Base-by-base conservation (phyloP, 2,888 invertebrate species). In the Brenthis daphne region DNA sequence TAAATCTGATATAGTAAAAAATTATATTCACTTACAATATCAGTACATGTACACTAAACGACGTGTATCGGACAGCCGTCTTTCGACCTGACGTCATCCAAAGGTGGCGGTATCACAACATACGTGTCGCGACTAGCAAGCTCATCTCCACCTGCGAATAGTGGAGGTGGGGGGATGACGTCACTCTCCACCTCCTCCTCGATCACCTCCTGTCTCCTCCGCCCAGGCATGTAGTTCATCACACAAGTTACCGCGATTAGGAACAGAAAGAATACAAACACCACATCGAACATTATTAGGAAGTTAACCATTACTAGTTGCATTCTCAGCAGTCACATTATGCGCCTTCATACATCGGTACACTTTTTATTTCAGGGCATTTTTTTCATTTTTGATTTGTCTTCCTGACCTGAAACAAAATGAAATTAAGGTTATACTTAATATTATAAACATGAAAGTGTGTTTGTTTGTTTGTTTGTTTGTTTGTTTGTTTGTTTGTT, bases 221-320 rank as follows among this genome's bases (percentile, higher is more conserved):
- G 82, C 24, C 95, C 95, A 53, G 96, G 96, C 89, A 96, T 94
- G 87, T 96, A 97, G 89, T 96, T 96, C 86, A 96, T 96, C 80
- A 96, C 93, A 85, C 96, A 96, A 76, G 96, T 96, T 80, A 97
- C 96, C 77, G 96, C 96, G 82, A 96, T 95, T 86, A 97, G 95
- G 92, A 97, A 96, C 86, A 97, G 94, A 94, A 97, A 96, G 92
- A 96, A 96, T 92, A 96, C 94, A 94, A 97, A 97, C 91, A 96
- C 96, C 89, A 96, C 95, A 93, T 97, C 96, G 94, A 97, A 97
- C 96, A 96, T 96, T 94, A 96, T 95, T 89, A 97, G 94, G 84
- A 96, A 96, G 93, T 96, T 96, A 93, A 96, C 94, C 94, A 96
- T 96, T 95, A 96, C 94, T 86, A 96, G 94, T 95, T 96, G 96